A percentile compares a stretch with the other conserved stretches of the same genome.
Conservation (phyloP, 2,888 invertebrate genomes). For the Hirtodrosophila histrioides region DNA sequence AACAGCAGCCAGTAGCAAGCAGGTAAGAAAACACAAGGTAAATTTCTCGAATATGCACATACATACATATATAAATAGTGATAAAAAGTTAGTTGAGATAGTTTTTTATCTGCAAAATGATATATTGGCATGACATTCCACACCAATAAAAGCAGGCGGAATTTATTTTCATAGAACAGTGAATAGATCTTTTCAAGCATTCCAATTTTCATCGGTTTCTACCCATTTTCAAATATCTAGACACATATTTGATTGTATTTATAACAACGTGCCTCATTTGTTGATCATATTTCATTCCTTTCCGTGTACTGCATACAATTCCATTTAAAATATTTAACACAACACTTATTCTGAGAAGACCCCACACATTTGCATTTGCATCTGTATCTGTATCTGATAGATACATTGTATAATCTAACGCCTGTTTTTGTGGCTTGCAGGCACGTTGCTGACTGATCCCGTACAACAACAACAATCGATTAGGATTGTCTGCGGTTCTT, state of each 20-base stretch:
- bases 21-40: conserved; percentile 13
- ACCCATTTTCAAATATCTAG: too few species aligned
- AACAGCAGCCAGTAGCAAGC: conserved; percentile 11
- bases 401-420: conserved; percentile 5
- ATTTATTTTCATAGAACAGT: neutral
- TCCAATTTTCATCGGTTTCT: too few species aligned
- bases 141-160: neutral
- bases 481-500: conserved; percentile 17
- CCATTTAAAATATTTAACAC: too few species aligned
- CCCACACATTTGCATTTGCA: too few species aligned
- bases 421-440: neutral
- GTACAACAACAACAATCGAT: conserved; percentile 20
- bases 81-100: conserved; percentile 36
- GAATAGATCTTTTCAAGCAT: neutral
- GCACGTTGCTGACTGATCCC: conserved; percentile 26
- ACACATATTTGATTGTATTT: too few species aligned
- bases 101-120: conserved; percentile 48
- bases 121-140: conserved; percentile 41
- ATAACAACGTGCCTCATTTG: too few species aligned
- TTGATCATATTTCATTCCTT: too few species aligned
- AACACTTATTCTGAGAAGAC: too few species aligned
- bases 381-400: too few species aligned
- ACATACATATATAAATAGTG: conserved; percentile 22
- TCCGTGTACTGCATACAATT: too few species aligned
- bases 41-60: conserved; percentile 46